Percentiles rank a stretch among this genome's conserved stretches.
These are phyloP conservation scores for Eretmochelys imbricata DNA, from an alignment of 2,113 vertebrate species.

Conservation along the genomic window DNA sequence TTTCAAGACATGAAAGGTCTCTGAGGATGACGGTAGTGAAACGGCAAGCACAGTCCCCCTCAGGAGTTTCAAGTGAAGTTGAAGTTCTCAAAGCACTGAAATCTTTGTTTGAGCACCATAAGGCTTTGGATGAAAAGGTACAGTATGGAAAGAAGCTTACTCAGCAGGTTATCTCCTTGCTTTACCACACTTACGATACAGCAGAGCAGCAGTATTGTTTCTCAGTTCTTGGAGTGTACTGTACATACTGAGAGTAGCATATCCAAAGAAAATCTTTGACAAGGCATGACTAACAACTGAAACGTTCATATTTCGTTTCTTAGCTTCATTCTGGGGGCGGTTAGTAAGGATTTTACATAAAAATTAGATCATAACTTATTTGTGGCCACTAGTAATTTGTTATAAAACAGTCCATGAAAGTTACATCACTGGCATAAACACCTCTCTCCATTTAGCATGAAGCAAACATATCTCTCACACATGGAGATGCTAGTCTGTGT, in stretches of 20 bases:
- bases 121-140: conserved; percentile 99
- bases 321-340: not conserved
- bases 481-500: not conserved
- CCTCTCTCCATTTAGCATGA: not conserved
- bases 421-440: not conserved
- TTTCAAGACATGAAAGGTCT: conserved; percentile 96
- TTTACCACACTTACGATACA: not conserved
- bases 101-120: conserved; percentile 99
- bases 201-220: not conserved
- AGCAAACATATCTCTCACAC: not conserved
- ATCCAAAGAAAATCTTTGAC: not conserved
- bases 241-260: not conserved
- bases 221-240: not conserved
- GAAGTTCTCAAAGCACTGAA: conserved; percentile 99
- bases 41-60: conserved; percentile 97
- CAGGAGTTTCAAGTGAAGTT: conserved; percentile 98
- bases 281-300: not conserved
- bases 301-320: not conserved
- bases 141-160: conserved; percentile 43
- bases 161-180: not conserved
- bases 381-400: not conserved
- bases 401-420: not conserved
- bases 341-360: not conserved
- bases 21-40: conserved; percentile 99
- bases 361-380: not conserved